A percentile compares a stretch with the other conserved stretches of the same genome.
Conservation (phyloP, 2,797 vertebrate species). For the Hemitrygon akajei region DNA sequence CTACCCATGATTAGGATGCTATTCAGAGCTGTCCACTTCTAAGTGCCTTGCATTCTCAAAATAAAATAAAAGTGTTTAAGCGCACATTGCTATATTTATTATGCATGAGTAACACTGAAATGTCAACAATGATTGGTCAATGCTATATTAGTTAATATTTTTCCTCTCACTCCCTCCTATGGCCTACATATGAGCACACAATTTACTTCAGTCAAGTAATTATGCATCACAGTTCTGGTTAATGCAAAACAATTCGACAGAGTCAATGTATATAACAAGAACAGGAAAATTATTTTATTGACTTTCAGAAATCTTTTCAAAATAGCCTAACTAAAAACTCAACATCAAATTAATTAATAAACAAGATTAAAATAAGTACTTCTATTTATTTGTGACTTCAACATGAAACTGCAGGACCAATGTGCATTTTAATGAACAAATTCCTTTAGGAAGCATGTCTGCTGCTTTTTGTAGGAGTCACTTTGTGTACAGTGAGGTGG, state of each 20-base stretch:
- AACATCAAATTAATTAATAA: not conserved
- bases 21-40: not conserved
- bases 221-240: not conserved
- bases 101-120: not conserved
- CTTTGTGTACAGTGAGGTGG: not conserved
- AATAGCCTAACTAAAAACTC: not conserved
- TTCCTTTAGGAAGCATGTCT: not conserved
- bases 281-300: not conserved
- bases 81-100: not conserved
- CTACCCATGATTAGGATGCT: slow-evolving; percentile 20
- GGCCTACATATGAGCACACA: not conserved
- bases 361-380: not conserved
- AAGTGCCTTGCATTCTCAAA: not conserved
- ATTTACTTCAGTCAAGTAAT: not conserved
- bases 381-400: not conserved
- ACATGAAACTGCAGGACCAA: not conserved
- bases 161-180: not conserved
- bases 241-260: not conserved
- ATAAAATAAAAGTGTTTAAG: slow-evolving; percentile 26
- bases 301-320: not conserved
- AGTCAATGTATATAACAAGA: not conserved
- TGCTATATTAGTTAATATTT: not conserved
- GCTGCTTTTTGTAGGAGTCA: not conserved
- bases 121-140: not conserved
- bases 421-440: not conserved